Evolutionary conservation across 2,113 vertebrate genomes (phyloP).

Genomic region (Indicator maculatus): DNA sequence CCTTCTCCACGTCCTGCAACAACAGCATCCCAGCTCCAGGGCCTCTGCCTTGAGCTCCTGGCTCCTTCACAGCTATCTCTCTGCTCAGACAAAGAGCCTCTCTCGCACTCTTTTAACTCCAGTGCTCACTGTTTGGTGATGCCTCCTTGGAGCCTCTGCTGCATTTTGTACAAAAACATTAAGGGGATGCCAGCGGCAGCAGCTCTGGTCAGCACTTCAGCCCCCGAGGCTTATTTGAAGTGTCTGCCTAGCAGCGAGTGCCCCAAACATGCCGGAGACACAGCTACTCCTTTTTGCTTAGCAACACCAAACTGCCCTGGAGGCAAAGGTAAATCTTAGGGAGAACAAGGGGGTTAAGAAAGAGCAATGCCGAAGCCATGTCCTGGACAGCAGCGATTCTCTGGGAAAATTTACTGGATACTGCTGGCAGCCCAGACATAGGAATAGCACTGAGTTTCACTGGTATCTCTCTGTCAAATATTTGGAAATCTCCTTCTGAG

Average conservation of each 20-base stretch:
- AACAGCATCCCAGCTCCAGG: background rate
- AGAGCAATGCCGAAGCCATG: background rate
- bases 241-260: constrained; percentile 42
- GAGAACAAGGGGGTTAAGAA: background rate
- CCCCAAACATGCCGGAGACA: background rate
- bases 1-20: background rate
- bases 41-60: background rate
- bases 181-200: background rate
- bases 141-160: background rate
- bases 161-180: background rate
- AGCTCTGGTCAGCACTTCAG: background rate
- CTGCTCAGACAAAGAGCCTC: background rate
- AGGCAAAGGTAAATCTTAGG: background rate
- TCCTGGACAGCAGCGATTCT: background rate
- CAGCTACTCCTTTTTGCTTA: background rate
- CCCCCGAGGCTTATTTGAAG: background rate
- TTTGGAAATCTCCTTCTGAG: constrained; percentile 19
- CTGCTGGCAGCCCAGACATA: background rate
- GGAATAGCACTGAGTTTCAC: background rate
- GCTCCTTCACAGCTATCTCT: background rate
- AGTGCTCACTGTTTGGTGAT: background rate
- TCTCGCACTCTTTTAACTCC: rapidly evolving
- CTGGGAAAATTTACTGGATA: constrained; percentile 8
- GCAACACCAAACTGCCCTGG: background rate
- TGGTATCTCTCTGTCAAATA: constrained; percentile 20